Evolutionary conservation across 2,113 vertebrate genomes (phyloP).

Genomic region (Notechis scutatus): DNA sequence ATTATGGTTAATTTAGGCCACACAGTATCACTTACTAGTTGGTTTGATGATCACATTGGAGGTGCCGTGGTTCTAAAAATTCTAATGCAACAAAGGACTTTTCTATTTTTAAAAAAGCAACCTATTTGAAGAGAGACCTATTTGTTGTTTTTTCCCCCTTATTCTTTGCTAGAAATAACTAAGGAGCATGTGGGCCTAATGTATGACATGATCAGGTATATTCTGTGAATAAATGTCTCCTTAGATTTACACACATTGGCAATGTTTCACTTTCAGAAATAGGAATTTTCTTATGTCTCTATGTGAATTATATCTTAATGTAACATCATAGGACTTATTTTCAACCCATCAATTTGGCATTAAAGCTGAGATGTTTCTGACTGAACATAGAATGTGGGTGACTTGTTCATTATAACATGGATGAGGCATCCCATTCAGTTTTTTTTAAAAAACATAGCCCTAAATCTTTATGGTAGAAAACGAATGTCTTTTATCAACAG

Average conservation of each 20-base stretch:
- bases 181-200: slow-evolving; percentile 59
- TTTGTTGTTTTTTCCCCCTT: neutral
- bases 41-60: slow-evolving; percentile 30
- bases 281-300: neutral
- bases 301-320: slow-evolving; percentile 33
- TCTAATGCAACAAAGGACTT: neutral
- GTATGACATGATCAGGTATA: slow-evolving; percentile 25
- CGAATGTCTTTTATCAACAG: slow-evolving; percentile 30
- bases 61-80: slow-evolving; percentile 53
- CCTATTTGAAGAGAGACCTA: neutral
- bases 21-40: slow-evolving; percentile 19
- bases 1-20: neutral
- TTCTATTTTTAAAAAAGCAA: neutral
- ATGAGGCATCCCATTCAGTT: slow-evolving; percentile 1
- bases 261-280: slow-evolving; percentile 8
- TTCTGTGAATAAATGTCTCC: slow-evolving; percentile 12
- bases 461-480: slow-evolving; percentile 23
- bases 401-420: neutral
- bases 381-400: neutral
- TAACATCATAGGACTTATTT: slow-evolving; percentile 56
- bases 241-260: neutral
- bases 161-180: slow-evolving; percentile 44
- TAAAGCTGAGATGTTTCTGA: slow-evolving; percentile 46
- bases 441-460: slow-evolving; percentile 17
- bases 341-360: slow-evolving; percentile 21